Evolutionary conservation across 1,140 invertebrate species (phyloP).

Genomic region (Catajapyx aquilonaris): DNA sequence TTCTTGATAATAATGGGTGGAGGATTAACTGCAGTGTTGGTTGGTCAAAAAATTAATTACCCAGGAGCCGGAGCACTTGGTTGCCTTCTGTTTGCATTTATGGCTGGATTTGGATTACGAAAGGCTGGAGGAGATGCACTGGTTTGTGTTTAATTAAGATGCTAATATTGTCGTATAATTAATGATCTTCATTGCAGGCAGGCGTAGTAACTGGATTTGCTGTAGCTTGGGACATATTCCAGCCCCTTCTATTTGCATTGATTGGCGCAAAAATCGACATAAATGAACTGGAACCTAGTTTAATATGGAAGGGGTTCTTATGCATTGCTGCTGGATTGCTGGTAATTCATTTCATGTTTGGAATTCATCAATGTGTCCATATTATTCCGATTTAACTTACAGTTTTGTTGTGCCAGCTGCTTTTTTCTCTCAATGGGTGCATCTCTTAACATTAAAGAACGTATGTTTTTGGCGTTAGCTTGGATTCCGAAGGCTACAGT

Average conservation of each 20-base stretch:
- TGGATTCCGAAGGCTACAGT: neutral
- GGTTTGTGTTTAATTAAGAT: too few species aligned
- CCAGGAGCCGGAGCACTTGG: neutral
- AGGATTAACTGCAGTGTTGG: neutral
- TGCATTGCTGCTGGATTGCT: neutral
- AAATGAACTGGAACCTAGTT: neutral
- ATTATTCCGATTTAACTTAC: too few species aligned
- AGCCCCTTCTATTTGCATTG: neutral
- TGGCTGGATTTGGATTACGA: neutral
- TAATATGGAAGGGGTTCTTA: neutral
- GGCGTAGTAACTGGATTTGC: too few species aligned
- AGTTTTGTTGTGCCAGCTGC: too few species aligned
- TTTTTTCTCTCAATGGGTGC: neutral
- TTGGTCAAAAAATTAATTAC: neutral
- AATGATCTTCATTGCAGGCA: too few species aligned
- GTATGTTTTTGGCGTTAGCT: neutral
- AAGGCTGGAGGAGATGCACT: too few species aligned
- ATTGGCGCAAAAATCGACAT: neutral
- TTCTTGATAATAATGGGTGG: neutral
- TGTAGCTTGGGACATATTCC: neutral
- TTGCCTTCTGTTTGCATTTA: neutral
- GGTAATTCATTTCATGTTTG: neutral
- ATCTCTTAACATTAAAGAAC: neutral
- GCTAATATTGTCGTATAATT: too few species aligned
- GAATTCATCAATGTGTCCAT: too few species aligned